A percentile compares a stretch with the other conserved stretches of the same genome.
Evolutionary conservation across 2,888 invertebrate genomes (phyloP).

Genomic region (Coremacera marginata): DNA sequence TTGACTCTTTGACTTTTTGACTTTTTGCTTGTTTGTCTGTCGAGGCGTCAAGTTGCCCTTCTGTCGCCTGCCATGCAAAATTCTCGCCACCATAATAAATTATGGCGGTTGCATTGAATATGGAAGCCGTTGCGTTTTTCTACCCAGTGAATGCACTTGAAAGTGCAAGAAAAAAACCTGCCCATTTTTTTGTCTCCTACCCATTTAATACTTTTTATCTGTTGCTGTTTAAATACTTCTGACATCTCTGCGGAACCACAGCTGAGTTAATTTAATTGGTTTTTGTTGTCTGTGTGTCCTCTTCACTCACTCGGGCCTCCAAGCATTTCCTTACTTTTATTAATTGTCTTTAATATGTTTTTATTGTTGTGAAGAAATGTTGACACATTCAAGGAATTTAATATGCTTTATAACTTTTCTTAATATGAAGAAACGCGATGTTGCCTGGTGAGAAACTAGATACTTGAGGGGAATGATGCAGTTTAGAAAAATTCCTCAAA

Average conservation of each 20-base stretch:
- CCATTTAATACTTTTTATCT: neutral
- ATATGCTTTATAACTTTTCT: neutral
- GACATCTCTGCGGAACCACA: constrained; percentile 67
- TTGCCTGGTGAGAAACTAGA: no score
- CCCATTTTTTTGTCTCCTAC: neutral
- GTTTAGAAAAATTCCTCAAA: no score
- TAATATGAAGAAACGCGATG: neutral
- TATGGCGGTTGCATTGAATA: constrained; percentile 20
- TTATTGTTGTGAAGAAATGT: neutral
- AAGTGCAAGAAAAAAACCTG: constrained; percentile 10
- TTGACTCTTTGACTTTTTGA: constrained; percentile 6
- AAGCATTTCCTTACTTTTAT: neutral
- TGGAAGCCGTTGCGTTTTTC: neutral
- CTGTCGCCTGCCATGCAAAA: neutral
- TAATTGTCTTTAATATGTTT: neutral
- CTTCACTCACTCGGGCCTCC: neutral
- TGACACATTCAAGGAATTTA: neutral
- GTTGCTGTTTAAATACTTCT: constrained; percentile 38
- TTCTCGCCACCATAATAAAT: constrained; percentile 10
- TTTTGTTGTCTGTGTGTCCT: constrained; percentile 58
- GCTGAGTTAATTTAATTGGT: constrained; percentile 68
- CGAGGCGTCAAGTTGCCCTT: neutral
- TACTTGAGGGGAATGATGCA: no score
- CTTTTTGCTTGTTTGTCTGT: neutral
- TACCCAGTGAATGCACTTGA: constrained; percentile 30